phyloP scores from a whole-genome alignment of 2,113 vertebrate species.

The Blennius ocellaris region DNA sequence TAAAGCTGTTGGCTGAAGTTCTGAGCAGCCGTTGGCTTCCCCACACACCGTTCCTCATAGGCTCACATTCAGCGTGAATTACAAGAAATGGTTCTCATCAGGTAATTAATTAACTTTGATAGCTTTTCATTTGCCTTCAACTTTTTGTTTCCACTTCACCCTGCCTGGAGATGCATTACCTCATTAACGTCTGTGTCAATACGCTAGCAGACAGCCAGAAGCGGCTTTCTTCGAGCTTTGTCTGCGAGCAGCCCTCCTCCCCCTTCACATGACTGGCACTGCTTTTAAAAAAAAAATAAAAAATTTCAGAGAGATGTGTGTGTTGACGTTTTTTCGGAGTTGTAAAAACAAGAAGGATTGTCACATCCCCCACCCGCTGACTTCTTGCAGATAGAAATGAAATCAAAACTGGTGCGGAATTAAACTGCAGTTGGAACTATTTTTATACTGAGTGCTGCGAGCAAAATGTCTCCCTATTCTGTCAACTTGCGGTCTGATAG shows the following conservation, averaged over 20 bases:
- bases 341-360: slow-evolving; percentile 47
- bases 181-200: slow-evolving; percentile 51
- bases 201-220: slow-evolving; percentile 27
- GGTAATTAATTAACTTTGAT: slow-evolving; percentile 19
- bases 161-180: slow-evolving; percentile 20
- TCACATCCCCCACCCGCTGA: slow-evolving; percentile 18
- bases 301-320: slow-evolving; percentile 28
- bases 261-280: slow-evolving; percentile 41
- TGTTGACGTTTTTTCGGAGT: slow-evolving; percentile 54
- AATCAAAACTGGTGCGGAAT: slow-evolving; percentile 46
- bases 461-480: slow-evolving; percentile 38
- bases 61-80: neutral
- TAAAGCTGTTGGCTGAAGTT: neutral
- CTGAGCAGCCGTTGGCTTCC: neutral
- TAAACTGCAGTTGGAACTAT: slow-evolving; percentile 44
- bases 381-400: slow-evolving; percentile 38
- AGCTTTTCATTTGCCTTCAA: slow-evolving; percentile 22
- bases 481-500: slow-evolving; percentile 41
- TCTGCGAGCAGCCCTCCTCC: neutral
- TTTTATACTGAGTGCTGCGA: slow-evolving; percentile 50
- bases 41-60: neutral
- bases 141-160: slow-evolving; percentile 4
- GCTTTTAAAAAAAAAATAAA: too few species aligned
- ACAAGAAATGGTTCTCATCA: slow-evolving; percentile 10
- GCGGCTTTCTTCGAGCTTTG: slow-evolving; percentile 26